Conservation (phyloP, 1,140 invertebrate genomes). For the Camponotus vicinus region DNA sequence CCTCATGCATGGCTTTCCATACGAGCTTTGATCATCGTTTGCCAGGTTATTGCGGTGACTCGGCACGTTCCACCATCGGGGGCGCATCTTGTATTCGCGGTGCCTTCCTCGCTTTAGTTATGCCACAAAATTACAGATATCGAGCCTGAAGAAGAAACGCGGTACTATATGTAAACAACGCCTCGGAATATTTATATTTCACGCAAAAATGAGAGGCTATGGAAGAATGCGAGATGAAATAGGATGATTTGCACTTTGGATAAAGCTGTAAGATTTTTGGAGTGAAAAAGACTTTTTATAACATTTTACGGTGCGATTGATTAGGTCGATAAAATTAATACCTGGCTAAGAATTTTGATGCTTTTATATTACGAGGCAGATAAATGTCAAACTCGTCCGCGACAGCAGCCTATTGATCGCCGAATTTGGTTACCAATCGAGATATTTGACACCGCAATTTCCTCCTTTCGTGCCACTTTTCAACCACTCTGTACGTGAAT, state of each 20-base stretch:
- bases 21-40: constrained; percentile 58
- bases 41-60: constrained; percentile 55
- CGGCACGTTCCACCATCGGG: constrained; percentile 47
- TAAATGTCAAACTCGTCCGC: background rate
- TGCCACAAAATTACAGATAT: background rate
- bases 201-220: background rate
- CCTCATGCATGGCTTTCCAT: constrained; percentile 30
- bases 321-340: constrained; percentile 18
- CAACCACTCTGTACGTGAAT: background rate
- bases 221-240: background rate
- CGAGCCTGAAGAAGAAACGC: background rate
- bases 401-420: background rate
- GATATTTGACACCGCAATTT: background rate
- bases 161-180: background rate
- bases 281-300: background rate
- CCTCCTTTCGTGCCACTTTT: background rate
- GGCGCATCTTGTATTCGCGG: constrained; percentile 50
- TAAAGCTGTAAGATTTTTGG: background rate
- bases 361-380: background rate
- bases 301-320: background rate
- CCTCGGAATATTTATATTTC: constrained; percentile 6
- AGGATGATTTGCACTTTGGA: background rate
- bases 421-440: background rate
- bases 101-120: constrained; percentile 41
- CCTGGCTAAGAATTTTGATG: background rate